These are phyloP conservation scores for Myotis planiceps DNA, from an alignment of 2,797 vertebrate genomes.

Conservation along the genomic window DNA sequence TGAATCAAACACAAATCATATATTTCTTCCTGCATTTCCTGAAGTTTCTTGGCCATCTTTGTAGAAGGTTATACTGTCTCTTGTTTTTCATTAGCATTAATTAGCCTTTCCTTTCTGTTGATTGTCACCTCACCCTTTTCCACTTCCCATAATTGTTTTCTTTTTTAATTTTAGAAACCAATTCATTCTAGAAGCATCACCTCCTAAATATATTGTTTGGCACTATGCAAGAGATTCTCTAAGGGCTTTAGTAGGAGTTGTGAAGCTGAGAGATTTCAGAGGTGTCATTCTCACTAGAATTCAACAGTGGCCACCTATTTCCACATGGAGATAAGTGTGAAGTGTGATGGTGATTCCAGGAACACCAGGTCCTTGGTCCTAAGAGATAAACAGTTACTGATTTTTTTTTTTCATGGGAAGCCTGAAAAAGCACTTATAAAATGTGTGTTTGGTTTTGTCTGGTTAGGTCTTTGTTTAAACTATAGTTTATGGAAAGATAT, in stretches of 20 bases:
- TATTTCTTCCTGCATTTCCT: background rate
- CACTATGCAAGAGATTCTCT: slow-evolving; percentile 17
- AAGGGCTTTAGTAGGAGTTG: background rate
- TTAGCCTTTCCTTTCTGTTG: background rate
- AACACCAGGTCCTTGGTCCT: background rate
- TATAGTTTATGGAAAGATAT: slow-evolving; percentile 11
- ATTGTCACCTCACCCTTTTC: background rate
- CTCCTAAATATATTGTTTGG: slow-evolving; percentile 3
- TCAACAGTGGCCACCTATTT: slow-evolving; percentile 45
- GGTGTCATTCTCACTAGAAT: slow-evolving; percentile 55
- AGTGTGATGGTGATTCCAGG: slow-evolving; percentile 44
- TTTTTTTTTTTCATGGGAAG: background rate
- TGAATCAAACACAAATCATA: background rate
- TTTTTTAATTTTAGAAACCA: slow-evolving; percentile 65
- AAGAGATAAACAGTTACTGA: background rate
- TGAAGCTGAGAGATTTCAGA: slow-evolving; percentile 45
- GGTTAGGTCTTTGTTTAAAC: background rate
- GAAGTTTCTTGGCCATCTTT: background rate
- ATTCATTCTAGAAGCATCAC: slow-evolving; percentile 64
- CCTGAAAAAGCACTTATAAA: background rate
- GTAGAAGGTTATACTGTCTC: background rate
- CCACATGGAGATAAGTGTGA: slow-evolving; percentile 38
- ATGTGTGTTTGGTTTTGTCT: background rate
- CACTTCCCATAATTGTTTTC: background rate
- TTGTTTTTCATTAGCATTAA: background rate